Evolutionary conservation across 2,888 invertebrate species (phyloP), one percentile per base, ranked within the genome.

Genomic region (Electrophaes corylata): DNA sequence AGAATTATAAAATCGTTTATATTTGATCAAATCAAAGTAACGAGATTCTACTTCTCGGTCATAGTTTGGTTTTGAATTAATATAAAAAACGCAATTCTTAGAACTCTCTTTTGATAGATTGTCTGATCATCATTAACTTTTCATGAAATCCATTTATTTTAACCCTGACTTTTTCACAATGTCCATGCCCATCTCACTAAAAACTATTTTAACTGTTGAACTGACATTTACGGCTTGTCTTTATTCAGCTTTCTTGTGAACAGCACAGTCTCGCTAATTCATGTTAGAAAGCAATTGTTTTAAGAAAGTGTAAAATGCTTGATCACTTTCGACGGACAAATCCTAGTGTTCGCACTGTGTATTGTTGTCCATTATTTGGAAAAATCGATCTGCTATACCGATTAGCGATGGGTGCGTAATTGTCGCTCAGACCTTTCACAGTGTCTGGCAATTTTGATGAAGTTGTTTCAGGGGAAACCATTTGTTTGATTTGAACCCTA

Each of bases 261-360:
- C 69, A 67, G 67, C 63, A 63, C 64, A 73, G 67, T 79, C 73
- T 77, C 67, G 71, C 75, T 74, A 75, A 74, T 76, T 79, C 78
- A 74, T 77, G 79, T 76, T 81, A 82, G 83, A 86, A 86, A 88
- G 85, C 79, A 78, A 80, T 84, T 77, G 71, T 73, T 75, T 76
- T 78, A 80, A 79, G 86, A 88, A 87, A 87, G 84, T 84, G 78
- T 73, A 75, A 82, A 83, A 76, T 73, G 67, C 45, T 66, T 67
- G 66, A 79, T 80, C 73, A 79, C 82, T 84, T 86, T 86, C 73
- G 71, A 66, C 70, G 65, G 66, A 63, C 65, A 72, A 65, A 71
- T 71, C 76, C 71, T 69, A 66, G 71, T 66, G 67, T 58, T 61
- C 64, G 70, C 73, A 67, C 66, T 55, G 35, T 0, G 35, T 14